Conservation (phyloP, 2,113 vertebrate species). For the Puntigrus tetrazona region DNA sequence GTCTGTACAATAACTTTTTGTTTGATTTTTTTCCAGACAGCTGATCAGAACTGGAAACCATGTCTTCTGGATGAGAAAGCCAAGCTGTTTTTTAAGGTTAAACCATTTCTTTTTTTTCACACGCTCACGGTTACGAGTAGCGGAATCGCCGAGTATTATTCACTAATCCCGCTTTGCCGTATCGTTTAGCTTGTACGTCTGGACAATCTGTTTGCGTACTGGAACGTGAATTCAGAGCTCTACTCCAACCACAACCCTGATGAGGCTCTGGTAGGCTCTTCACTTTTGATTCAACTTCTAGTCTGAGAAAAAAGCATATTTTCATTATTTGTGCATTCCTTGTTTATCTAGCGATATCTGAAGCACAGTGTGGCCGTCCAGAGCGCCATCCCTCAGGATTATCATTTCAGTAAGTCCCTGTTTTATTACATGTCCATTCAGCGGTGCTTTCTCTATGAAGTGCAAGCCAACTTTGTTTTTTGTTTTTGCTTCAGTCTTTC, state of each 20-base stretch:
- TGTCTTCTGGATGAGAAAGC: conserved; percentile 90
- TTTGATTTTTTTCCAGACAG: conserved; percentile 79
- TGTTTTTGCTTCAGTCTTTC: conserved; percentile 81
- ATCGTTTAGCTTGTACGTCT: conserved; percentile 84
- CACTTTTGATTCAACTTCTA: neutral
- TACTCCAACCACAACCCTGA: conserved; percentile 82
- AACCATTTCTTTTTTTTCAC: neutral
- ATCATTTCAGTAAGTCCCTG: conserved; percentile 88
- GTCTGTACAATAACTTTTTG: neutral
- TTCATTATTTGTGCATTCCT: neutral
- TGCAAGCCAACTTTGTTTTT: neutral
- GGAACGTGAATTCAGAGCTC: conserved; percentile 92
- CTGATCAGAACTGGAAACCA: conserved; percentile 90
- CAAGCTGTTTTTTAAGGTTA: conserved; percentile 94
- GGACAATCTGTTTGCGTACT: conserved; percentile 95
- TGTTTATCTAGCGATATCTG: conserved; percentile 76
- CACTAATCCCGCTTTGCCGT: neutral
- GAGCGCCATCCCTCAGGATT: conserved; percentile 74
- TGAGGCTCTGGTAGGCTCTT: conserved; percentile 85
- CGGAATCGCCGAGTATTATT: neutral
- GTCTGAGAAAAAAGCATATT: neutral
- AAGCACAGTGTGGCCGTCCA: conserved; percentile 80
- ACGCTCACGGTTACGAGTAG: neutral
- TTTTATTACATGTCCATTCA: neutral
- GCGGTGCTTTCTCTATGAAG: neutral